phyloP scores from a whole-genome alignment of 2,888 invertebrate species.

The Aphodius granarius region DNA sequence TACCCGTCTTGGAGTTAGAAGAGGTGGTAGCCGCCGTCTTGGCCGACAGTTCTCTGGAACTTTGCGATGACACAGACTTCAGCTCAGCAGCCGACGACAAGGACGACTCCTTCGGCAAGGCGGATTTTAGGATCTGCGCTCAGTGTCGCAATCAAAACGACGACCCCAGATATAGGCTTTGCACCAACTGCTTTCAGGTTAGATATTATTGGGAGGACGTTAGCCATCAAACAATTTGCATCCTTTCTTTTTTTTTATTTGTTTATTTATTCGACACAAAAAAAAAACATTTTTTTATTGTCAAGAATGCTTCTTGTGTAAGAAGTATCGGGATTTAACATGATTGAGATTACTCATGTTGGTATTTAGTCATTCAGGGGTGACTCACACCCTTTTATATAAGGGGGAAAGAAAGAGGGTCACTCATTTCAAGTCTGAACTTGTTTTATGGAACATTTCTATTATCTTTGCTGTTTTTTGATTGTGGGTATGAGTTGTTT shows the following conservation, averaged over 20 bases:
- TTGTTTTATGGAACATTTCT: not conserved
- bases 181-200: slow-evolving; percentile 73
- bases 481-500: not conserved
- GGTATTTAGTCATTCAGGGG: not conserved
- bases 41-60: slow-evolving; percentile 46
- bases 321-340: not conserved
- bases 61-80: slow-evolving; percentile 47
- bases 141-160: slow-evolving; percentile 63
- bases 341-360: too few species aligned
- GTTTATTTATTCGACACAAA: too few species aligned
- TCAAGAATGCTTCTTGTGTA: too few species aligned
- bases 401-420: not conserved
- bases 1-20: slow-evolving; percentile 40
- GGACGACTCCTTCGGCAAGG: slow-evolving; percentile 50
- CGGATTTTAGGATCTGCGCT: slow-evolving; percentile 67
- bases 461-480: not conserved
- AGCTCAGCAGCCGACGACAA: slow-evolving; percentile 42
- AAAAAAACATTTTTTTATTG: too few species aligned
- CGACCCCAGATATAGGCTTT: slow-evolving; percentile 68
- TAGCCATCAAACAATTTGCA: slow-evolving; percentile 25
- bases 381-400: not conserved
- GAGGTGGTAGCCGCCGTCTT: slow-evolving; percentile 47
- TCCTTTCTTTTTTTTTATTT: slow-evolving; percentile 11
- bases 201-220: slow-evolving; percentile 29
- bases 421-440: not conserved